Base-by-base conservation (phyloP, 1,140 invertebrate genomes). In the Neuroterus valhalla region DNA sequence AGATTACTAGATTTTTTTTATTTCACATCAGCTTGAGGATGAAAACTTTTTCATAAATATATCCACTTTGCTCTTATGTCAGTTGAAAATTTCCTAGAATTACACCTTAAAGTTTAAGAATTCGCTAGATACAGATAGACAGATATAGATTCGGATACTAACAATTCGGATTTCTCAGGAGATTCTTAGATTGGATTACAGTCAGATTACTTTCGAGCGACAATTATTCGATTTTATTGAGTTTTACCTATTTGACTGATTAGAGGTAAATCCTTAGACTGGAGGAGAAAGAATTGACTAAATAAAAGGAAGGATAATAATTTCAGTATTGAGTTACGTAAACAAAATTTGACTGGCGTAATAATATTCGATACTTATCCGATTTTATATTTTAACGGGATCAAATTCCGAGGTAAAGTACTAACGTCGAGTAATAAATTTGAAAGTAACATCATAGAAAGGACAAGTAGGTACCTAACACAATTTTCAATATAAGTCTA, bases 1-100 rank as follows among this genome's bases (percentile, higher is more conserved):
- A 48, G 46, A 48, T 19, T 17, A 5, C n/a, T 48, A n/a, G 46
- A n/a, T 19, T 5, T 48, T 19, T 48, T 48, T 48, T n/a, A 15
- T 8, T 19, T 48, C 2, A 15, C 46, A 48, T 48, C 31, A 21
- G 23, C 19, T 52, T 62, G 15, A 62, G 21, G 31, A 31, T 38
- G 55, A 31, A 62, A 31, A 31, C n/a, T n/a, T n/a, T 62, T 12
- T 62, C 55, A 62, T 12, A 62, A 62, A 62, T 62, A 62, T 62
- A 62, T 62, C 17, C 46, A 48, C 17, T 48, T 48, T 62, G 55
- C 31, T 26, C 12, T 62, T 62, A 62, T 23, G 12, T 62, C 55
- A 31, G 55, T 31, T 62, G 31, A 38, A 62, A 62, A 62, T 62
- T 62, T 62, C 55, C 31, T 62, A 62, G 31, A 62, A 62, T 62